Conservation (phyloP, 2,888 invertebrate genomes). For the Thymelicus lineola region DNA sequence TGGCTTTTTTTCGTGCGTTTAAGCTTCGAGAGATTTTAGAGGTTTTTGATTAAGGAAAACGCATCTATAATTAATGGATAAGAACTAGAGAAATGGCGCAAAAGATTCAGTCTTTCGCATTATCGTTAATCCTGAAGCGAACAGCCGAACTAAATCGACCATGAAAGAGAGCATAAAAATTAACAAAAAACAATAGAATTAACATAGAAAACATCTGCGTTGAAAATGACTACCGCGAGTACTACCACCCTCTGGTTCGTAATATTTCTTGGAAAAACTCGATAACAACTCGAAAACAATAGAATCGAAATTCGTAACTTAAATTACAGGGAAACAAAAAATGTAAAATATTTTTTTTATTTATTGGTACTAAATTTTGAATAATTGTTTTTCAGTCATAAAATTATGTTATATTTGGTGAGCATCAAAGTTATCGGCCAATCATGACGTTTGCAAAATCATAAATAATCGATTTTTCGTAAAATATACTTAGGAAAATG, state of each 20-base stretch:
- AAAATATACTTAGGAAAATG: no score
- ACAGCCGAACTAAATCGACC: constrained; percentile 79
- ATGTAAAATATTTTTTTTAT: neutral
- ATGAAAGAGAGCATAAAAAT: constrained; percentile 81
- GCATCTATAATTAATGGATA: constrained; percentile 43
- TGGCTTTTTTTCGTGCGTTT: neutral
- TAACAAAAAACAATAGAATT: constrained; percentile 85
- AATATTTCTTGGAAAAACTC: constrained; percentile 11
- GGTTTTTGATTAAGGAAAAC: constrained; percentile 19
- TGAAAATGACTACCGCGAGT: constrained; percentile 62
- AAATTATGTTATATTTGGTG: no score
- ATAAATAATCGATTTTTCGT: no score
- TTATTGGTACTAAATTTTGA: no score
- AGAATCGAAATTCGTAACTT: neutral
- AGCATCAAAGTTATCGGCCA: no score
- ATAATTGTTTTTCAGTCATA: no score
- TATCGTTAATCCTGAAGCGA: constrained; percentile 77
- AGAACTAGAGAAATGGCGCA: constrained; percentile 52
- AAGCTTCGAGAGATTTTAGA: neutral
- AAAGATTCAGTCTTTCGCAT: constrained; percentile 64
- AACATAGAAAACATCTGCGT: constrained; percentile 84
- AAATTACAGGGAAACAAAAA: neutral
- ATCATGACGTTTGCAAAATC: no score
- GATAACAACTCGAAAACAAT: constrained; percentile 14
- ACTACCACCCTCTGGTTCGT: constrained; percentile 51